phyloP scores from a whole-genome alignment of 2,113 vertebrate species.

The Rhabdomys dilectus region DNA sequence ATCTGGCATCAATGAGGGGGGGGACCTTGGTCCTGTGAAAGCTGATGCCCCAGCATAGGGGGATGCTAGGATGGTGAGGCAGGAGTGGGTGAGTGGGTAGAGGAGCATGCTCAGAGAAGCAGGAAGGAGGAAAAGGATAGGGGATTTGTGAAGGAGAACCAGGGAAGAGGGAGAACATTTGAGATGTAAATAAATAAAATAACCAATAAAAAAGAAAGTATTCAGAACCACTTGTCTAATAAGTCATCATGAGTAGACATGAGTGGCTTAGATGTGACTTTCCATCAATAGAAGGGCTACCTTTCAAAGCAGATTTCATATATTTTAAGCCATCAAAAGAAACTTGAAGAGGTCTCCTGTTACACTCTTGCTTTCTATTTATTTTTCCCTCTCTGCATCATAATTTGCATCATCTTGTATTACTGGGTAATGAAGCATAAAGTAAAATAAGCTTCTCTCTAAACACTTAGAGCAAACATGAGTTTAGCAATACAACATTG shows the following conservation, averaged over 20 bases:
- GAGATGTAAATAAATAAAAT: too few relatives aligned
- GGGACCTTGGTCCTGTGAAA: too few relatives aligned
- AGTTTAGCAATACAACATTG: neutral
- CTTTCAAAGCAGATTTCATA: neutral
- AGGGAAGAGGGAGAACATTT: too few relatives aligned
- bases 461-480: neutral
- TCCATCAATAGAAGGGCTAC: constrained; percentile 38
- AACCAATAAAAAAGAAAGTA: constrained; percentile 1
- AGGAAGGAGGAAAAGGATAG: too few relatives aligned
- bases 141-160: too few relatives aligned
- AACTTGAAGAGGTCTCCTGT: neutral
- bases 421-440: neutral
- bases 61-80: too few relatives aligned
- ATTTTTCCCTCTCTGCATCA: neutral
- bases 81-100: too few relatives aligned
- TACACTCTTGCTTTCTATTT: neutral
- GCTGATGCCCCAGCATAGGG: too few relatives aligned
- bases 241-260: neutral
- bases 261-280: neutral
- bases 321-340: constrained; percentile 34
- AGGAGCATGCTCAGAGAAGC: too few relatives aligned
- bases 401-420: neutral
- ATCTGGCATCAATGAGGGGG: too few relatives aligned
- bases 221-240: neutral
- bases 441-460: neutral